These are phyloP conservation scores for Ctenoplectra terminalis DNA, from an alignment of 1,140 invertebrate species.

Conservation along the genomic window DNA sequence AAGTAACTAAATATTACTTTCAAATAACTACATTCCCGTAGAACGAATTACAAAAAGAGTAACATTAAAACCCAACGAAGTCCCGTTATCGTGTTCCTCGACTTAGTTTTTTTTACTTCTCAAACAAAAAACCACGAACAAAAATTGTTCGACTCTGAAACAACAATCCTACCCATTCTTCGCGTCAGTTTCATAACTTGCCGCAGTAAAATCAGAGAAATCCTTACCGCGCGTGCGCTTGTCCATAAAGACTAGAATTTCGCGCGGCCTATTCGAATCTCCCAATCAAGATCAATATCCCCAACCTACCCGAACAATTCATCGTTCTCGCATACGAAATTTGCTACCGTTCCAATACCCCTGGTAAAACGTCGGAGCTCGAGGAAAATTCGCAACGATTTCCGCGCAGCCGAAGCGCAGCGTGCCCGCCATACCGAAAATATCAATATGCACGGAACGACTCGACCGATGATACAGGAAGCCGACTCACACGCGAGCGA, in stretches of 20 bases:
- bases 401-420: background rate
- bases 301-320: background rate
- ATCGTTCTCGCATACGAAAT: background rate
- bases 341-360: background rate
- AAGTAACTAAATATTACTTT: no score
- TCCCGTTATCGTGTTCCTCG: no score
- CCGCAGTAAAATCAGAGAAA: background rate
- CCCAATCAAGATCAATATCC: background rate
- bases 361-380: background rate
- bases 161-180: background rate
- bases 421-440: constrained; percentile 52
- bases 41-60: no score
- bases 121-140: background rate
- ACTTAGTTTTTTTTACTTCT: no score
- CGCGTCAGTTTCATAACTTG: background rate
- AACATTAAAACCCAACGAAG: no score
- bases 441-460: constrained; percentile 68
- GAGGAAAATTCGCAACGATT: constrained; percentile 24
- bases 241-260: background rate
- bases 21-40: no score
- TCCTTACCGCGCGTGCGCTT: background rate
- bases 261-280: constrained; percentile 7
- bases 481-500: constrained; percentile 58
- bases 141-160: background rate
- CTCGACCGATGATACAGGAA: constrained; percentile 65